A percentile compares a stretch with the other conserved stretches of the same genome.
These are phyloP conservation scores for Enteromius paludinosus DNA, from an alignment of 2,797 vertebrate genomes.

Conservation along the genomic window DNA sequence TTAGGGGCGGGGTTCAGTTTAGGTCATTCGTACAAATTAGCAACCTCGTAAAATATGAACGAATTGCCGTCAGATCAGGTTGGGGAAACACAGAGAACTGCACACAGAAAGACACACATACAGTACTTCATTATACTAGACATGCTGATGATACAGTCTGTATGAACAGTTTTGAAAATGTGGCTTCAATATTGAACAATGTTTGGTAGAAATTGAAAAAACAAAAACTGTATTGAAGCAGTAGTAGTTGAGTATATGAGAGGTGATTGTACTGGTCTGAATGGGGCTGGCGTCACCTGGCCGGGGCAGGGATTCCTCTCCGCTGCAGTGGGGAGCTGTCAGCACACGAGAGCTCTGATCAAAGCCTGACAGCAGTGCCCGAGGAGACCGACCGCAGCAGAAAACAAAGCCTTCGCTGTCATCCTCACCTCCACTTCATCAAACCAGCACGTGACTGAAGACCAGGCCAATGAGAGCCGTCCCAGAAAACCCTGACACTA, in stretches of 20 bases:
- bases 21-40: too few species aligned
- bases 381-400: conserved; percentile 75
- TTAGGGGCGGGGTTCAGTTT: too few species aligned
- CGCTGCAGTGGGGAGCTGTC: conserved; percentile 64
- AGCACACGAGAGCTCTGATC: conserved; percentile 69
- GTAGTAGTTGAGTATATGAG: conserved; percentile 55
- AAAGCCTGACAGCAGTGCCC: conserved; percentile 79
- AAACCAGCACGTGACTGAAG: neutral
- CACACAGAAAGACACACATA: too few species aligned
- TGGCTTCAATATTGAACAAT: too few species aligned
- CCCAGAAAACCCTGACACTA: neutral
- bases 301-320: conserved; percentile 55
- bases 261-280: conserved; percentile 57
- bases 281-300: conserved; percentile 69
- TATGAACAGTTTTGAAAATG: too few species aligned
- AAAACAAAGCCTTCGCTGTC: conserved; percentile 76
- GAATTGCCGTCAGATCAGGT: too few species aligned
- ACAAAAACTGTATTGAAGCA: neutral
- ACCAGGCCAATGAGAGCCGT: neutral
- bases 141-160: too few species aligned
- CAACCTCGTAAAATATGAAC: too few species aligned
- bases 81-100: too few species aligned
- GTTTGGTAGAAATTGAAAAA: too few species aligned
- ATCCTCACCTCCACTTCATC: neutral
- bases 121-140: too few species aligned